Evolutionary conservation across 2,113 vertebrate genomes (phyloP), one percentile per base, ranked within the genome.

Genomic region (Fregetta grallaria): DNA sequence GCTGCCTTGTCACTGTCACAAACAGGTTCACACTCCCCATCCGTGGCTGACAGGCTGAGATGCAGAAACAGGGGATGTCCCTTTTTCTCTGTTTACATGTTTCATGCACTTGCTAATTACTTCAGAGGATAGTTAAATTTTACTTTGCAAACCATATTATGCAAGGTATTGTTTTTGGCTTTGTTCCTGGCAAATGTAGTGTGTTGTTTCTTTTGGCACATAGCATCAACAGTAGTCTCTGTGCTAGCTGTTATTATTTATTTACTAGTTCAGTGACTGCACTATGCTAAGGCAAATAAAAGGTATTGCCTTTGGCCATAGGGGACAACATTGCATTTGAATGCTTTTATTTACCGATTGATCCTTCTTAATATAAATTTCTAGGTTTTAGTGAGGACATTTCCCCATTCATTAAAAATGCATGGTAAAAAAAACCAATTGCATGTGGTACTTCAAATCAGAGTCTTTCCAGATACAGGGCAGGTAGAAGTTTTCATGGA

Each of bases 241-340:
- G 30, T 23, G 20, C 32, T 67, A 27, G n/a, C 42, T 73, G 20
- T 76, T 95, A 36, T 93, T 61, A 84, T 86, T 95, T 95, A 96
- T 92, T 95, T 92, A 96, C 72, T 94, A 88, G 38, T 65, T 93
- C 73, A 68, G 44, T 44, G 62, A 72, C 66, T 94, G n/a, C 78
- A 27, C 36, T 74, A 45, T 83, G 58, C 36, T 61, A 80, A 88
- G 53, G 77, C 27, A 94, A 94, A 88, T 63, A 73, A 59, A 73
- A 84, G 17, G 18, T 47, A 40, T 58, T 86, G 42, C 75, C 61
- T 80, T 80, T 66, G 71, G 38, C 67, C 49, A 5, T 21, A 32
- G 50, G 56, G 71, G 45, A 95, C 61, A 78, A 13, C 47, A n/a
- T 3, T 56, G 73, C 61, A 52, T 95, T 79, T 78, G 61, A 50